Base-by-base conservation (phyloP, 1,140 invertebrate genomes). In the Penaeus chinensis region DNA sequence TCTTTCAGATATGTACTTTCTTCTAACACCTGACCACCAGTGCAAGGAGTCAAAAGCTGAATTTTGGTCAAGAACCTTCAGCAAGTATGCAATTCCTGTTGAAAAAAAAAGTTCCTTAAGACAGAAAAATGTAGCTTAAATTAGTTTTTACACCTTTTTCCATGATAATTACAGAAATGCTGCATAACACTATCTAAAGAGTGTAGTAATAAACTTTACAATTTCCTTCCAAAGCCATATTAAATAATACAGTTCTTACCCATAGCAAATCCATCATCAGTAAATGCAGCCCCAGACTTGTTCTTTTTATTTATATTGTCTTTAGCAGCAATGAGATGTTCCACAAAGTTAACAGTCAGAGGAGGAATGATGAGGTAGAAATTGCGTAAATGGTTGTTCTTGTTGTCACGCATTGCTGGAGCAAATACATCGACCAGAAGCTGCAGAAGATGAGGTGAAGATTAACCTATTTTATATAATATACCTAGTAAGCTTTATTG, bases 231-330 rank as follows among this genome's bases (percentile, higher is more conserved):
- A 61, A 54, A 13, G 10, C 10, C 10, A 54, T 16, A 1, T 24
- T 76, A 22, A 60, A 90, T 78, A 32, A 80, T 24, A 42, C 60
- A 32, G 69, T 61, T 85, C 91, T 92, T 92, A 95, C 98, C 98
- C 94, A 99, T 97, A 42, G 98, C 96, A 93, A 99, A 99, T 62
- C 99, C 99, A 93, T 99, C 99, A 93, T 99, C 98, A 11, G 97
- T 98, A 92, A 99, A 99, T 7, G 96, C 95, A 84, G 96, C 96
- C 42, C 96, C 96, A 22, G 94, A 92, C 91, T 96, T 96, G 91
- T 97, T 97, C 91, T 97, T 98, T 89, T 94, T 94, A 90, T 93
- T 95, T 92, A 99, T 95, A 92, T 97, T 97, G 90, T 99, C 97
- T 92, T 99, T 99, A 90, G 96, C 96, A 27, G 95, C 94, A 79